Evolutionary conservation across 2,888 invertebrate species (phyloP).

Genomic region (Carabus problematicus): DNA sequence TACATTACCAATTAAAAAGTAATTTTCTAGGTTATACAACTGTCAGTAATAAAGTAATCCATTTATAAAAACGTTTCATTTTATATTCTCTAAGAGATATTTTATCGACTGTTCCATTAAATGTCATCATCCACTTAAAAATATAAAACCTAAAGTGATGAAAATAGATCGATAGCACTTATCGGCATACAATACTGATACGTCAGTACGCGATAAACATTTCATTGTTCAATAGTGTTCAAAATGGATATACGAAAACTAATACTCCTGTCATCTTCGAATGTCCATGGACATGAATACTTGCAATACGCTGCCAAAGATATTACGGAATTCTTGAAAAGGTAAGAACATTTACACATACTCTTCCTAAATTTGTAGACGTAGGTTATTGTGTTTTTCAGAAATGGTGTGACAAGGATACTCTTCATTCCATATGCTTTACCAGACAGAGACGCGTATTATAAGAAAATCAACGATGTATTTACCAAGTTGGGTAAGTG

Average conservation of each 20-base stretch:
- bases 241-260: constrained; percentile 58
- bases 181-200: too few species aligned
- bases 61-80: too few species aligned
- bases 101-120: too few species aligned
- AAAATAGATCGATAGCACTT: too few species aligned
- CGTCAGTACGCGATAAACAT: too few species aligned
- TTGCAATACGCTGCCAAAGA: constrained; percentile 73
- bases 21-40: too few species aligned
- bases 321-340: constrained; percentile 66
- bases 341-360: constrained; percentile 59
- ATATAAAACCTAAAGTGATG: too few species aligned
- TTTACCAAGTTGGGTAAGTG: constrained; percentile 69
- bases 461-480: constrained; percentile 65
- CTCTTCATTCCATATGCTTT: constrained; percentile 80
- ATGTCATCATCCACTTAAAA: too few species aligned
- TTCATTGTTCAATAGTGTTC: background rate
- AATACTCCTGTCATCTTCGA: constrained; percentile 73
- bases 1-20: too few species aligned
- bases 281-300: constrained; percentile 70
- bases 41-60: too few species aligned
- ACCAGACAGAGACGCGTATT: constrained; percentile 71
- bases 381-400: constrained; percentile 56
- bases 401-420: constrained; percentile 69
- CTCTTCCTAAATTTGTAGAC: constrained; percentile 16
- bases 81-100: too few species aligned